These are phyloP conservation scores for Heterodera filipjevi DNA, from an alignment of 2,888 invertebrate species.

Conservation along the genomic window DNA sequence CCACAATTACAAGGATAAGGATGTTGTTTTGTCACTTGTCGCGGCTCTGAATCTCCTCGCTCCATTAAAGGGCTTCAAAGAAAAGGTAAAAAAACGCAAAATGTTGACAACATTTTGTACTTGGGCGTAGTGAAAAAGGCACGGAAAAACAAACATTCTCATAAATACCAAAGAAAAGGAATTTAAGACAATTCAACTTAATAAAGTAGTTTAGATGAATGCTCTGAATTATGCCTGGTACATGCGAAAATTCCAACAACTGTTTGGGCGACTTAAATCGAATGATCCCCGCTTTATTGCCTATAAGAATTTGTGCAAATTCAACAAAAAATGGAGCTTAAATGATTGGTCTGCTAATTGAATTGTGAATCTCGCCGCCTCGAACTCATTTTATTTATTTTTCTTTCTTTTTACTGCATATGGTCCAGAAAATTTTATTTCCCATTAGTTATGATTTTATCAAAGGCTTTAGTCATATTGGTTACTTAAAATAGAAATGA, in stretches of 20 bases:
- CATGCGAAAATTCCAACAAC: conserved; percentile 26
- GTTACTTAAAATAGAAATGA: no score
- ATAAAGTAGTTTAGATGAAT: conserved; percentile 14
- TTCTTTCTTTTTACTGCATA: neutral
- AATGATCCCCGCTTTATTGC: conserved; percentile 7
- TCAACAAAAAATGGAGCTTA: neutral
- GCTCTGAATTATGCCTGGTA: conserved; percentile 18
- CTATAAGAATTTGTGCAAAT: neutral
- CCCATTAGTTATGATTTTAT: no score
- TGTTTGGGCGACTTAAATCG: neutral
- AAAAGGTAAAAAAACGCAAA: conserved; percentile 13
- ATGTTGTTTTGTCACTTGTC: conserved; percentile 17
- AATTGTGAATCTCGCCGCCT: neutral
- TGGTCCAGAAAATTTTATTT: no score
- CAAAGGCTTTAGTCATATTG: no score
- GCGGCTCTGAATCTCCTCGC: conserved; percentile 11
- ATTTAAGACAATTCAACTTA: no score
- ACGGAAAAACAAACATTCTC: neutral
- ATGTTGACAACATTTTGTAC: no score
- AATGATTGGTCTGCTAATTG: neutral
- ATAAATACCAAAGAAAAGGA: neutral
- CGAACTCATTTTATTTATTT: neutral
- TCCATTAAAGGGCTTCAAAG: conserved; percentile 24
- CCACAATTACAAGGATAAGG: conserved; percentile 33
- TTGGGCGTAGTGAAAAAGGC: neutral